Base-by-base conservation (phyloP, 2,113 vertebrate species). In the Corapipo altera region DNA sequence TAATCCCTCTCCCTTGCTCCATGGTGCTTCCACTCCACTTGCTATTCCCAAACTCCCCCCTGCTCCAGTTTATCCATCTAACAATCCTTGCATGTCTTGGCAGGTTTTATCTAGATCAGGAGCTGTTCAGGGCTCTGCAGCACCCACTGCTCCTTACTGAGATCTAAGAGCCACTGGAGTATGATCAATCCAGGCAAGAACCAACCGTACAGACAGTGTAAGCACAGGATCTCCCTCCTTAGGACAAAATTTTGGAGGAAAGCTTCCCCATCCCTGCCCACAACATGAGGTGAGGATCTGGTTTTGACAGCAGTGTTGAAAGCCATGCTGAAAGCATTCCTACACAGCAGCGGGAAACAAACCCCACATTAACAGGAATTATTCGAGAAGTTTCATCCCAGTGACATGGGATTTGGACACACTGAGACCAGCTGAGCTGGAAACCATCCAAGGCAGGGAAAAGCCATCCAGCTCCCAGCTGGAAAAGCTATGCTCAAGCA, bases 51-150 rank as follows among this genome's bases (percentile, higher is more conserved):
- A 46, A n/a, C 9, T 7, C 24, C 21, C 8, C 51, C 8, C 1
- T 0, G 5, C 22, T 43, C 39, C 5, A 0, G 0, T 30, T 67
- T 35, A 52, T 91, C 81, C 18, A 6, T 43, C 86, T 4, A 7
- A 41, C 0, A 1, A 39, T 19, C 41, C 58, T 8, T 13, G 39
- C 1, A 9, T 0, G 0, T 5, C 74, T 41, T 4, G 26, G 41
- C 43, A 9, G 59, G 23, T 3, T 65, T 55, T 41, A 1, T 39
- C 33, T 13, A 74, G 74, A 22, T 3, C 39, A 2, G 16, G 15
- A 81, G 54, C 61, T 41, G 0, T 5, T 12, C 39, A 9, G 11
- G 28, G 71, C 54, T 61, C 66, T 15, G 57, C 77, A 72, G 79
- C 61, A n/a, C 27, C 39, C 8, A 0, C 5, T 5, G 41, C 65